Conservation (phyloP, 2,888 invertebrate genomes). For the Drosophila limbata region DNA sequence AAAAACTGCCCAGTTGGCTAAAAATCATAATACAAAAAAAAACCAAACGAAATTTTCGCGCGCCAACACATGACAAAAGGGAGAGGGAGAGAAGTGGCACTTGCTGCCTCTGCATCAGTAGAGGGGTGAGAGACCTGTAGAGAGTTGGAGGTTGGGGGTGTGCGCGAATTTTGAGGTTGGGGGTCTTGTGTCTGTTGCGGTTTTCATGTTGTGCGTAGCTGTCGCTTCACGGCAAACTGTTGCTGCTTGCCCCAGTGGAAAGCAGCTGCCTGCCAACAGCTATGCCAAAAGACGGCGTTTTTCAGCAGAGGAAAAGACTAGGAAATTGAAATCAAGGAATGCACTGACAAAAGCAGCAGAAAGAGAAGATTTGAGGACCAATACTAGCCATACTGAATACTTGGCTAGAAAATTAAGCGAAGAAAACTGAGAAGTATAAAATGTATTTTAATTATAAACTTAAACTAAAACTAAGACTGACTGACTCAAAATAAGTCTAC, state of each 20-base stretch:
- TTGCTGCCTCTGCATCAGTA: constrained; percentile 10
- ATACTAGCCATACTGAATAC: no score
- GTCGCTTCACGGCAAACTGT: constrained; percentile 68
- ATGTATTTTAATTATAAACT: no score
- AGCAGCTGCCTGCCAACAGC: constrained; percentile 22
- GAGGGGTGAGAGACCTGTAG: not conserved
- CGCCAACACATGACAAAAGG: constrained; percentile 21
- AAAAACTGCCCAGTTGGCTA: constrained; percentile 36
- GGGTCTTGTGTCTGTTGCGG: constrained; percentile 55
- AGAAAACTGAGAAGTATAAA: no score
- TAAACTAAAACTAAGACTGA: no score
- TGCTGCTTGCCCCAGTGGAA: constrained; percentile 57
- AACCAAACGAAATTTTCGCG: constrained; percentile 42
- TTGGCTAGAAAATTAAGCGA: no score
- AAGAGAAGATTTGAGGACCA: not conserved
- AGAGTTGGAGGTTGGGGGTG: not conserved
- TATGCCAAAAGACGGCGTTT: not conserved
- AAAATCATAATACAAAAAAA: constrained; percentile 36
- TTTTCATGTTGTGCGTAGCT: constrained; percentile 57
- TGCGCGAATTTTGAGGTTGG: constrained; percentile 9
- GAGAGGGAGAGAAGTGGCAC: not conserved
- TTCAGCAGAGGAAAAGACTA: not conserved
- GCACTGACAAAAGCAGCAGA: not conserved
- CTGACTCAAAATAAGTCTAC: not conserved
- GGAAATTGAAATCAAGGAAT: not conserved